Percentiles rank a stretch among this genome's conserved stretches.
phyloP scores from a whole-genome alignment of 2,113 vertebrate genomes.

The Cheirogaleus medius region DNA sequence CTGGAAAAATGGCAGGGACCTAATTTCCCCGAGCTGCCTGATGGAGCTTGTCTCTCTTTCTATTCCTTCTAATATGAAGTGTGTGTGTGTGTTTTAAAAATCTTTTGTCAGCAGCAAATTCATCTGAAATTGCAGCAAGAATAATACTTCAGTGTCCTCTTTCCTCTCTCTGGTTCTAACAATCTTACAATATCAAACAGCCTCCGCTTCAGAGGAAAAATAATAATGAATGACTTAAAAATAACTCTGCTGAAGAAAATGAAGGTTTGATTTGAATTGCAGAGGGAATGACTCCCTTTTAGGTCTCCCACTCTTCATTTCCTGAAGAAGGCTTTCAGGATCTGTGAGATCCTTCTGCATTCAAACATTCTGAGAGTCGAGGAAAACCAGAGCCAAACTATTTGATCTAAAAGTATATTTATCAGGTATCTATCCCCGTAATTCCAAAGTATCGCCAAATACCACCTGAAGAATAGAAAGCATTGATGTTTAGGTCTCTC shows the following conservation, averaged over 20 bases:
- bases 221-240: slow-evolving; percentile 83
- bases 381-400: background rate
- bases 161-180: slow-evolving; percentile 72
- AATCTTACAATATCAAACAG: slow-evolving; percentile 66
- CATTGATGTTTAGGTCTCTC: background rate
- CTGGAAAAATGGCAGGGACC: slow-evolving; percentile 41
- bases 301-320: slow-evolving; percentile 39
- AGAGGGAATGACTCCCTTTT: slow-evolving; percentile 67
- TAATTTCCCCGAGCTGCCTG: slow-evolving; percentile 8
- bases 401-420: background rate
- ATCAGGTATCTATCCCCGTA: background rate
- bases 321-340: slow-evolving; percentile 63
- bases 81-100: slow-evolving; percentile 50
- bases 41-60: slow-evolving; percentile 6
- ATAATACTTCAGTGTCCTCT: slow-evolving; percentile 72
- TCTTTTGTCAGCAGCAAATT: slow-evolving; percentile 73
- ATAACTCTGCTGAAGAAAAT: slow-evolving; percentile 80
- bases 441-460: background rate
- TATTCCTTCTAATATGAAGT: slow-evolving; percentile 29
- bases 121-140: slow-evolving; percentile 73
- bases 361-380: slow-evolving; percentile 57
- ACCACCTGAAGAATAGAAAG: background rate
- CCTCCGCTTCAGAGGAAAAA: slow-evolving; percentile 77
- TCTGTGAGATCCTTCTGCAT: slow-evolving; percentile 48
- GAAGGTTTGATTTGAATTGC: slow-evolving; percentile 78